Conservation (phyloP, 2,888 invertebrate species). For the Dicyrtomina minuta region DNA sequence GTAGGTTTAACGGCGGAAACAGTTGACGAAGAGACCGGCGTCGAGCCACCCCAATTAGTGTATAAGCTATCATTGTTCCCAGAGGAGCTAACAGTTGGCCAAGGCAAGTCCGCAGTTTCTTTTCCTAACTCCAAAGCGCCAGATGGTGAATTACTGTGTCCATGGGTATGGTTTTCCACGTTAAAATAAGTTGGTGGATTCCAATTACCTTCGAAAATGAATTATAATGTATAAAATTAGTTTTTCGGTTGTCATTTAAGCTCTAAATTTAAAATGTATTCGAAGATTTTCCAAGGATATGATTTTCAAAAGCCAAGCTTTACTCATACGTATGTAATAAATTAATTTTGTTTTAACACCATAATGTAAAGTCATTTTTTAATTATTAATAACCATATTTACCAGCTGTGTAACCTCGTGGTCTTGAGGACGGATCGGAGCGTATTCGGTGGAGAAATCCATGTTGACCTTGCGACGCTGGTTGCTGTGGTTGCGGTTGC, state of each 20-base stretch:
- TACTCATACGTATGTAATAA: not conserved
- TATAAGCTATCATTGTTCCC: conserved; percentile 1
- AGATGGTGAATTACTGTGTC: conserved; percentile 1
- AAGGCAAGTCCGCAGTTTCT: conserved; percentile 17
- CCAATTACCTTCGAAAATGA: conserved; percentile 16
- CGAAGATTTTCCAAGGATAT: not conserved
- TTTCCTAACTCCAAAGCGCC: conserved; percentile 1
- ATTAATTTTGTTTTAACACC: too few species aligned
- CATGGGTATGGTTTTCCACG: not conserved
- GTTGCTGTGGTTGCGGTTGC: conserved; percentile 8
- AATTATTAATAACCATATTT: too few species aligned
- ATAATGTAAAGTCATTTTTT: too few species aligned
- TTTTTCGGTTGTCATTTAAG: not conserved
- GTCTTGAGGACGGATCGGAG: conserved; percentile 41
- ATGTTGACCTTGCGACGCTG: conserved; percentile 23
- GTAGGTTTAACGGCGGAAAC: conserved; percentile 25
- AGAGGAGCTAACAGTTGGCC: conserved; percentile 17
- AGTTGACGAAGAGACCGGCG: conserved; percentile 19
- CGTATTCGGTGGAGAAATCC: conserved; percentile 48
- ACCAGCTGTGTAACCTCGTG: conserved; percentile 25
- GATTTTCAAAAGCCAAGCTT: not conserved
- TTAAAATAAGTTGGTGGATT: conserved; percentile 21
- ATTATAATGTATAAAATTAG: too few species aligned
- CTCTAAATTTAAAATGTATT: not conserved
- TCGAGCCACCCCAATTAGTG: conserved; percentile 20